Percentiles rank a stretch among this genome's conserved stretches.
Conservation (phyloP, 2,797 vertebrate genomes). For the Arnoldichthys spilopterus region DNA sequence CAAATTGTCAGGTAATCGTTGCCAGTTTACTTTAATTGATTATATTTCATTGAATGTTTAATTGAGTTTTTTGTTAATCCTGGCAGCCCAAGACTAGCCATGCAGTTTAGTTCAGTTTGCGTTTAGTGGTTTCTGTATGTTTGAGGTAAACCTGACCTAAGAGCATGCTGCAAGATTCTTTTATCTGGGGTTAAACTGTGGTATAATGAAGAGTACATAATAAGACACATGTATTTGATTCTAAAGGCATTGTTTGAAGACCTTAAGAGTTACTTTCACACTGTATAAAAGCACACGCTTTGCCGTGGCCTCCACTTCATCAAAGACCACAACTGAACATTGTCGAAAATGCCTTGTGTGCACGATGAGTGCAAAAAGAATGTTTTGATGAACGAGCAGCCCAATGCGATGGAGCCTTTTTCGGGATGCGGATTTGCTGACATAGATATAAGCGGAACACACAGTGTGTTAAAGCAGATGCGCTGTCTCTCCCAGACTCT, state of each 20-base stretch:
- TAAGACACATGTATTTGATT: not conserved
- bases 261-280: not conserved
- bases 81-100: too few species aligned
- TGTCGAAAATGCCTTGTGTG: conserved; percentile 8
- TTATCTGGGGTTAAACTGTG: not conserved
- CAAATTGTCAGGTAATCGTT: too few species aligned
- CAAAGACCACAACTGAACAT: not conserved
- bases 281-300: not conserved
- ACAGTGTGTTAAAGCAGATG: conserved; percentile 5
- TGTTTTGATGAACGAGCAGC: conserved; percentile 36
- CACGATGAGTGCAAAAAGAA: not conserved
- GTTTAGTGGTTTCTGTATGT: not conserved
- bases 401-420: not conserved
- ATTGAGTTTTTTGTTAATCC: too few species aligned
- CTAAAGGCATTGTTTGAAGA: not conserved
- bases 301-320: not conserved
- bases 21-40: too few species aligned
- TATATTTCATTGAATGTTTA: too few species aligned
- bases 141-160: not conserved
- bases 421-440: conserved; percentile 36
- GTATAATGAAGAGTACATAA: not conserved
- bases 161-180: not conserved
- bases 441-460: conserved; percentile 21
- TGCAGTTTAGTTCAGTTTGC: not conserved
- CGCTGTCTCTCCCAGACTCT: conserved; percentile 4